Evolutionary conservation across 2,113 vertebrate genomes (phyloP).

Genomic region (Sturnira hondurensis): DNA sequence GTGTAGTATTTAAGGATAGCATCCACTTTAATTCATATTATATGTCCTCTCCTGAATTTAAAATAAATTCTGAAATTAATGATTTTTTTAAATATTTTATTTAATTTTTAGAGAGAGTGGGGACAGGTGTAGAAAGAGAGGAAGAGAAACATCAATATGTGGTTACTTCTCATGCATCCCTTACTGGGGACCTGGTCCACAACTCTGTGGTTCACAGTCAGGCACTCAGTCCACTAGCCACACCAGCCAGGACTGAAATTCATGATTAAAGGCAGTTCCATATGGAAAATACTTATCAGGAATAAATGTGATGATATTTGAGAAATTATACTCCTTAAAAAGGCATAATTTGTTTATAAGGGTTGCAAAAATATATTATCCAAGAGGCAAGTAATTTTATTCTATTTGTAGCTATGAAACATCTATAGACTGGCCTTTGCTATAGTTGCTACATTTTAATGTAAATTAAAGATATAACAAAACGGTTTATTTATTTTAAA

Average conservation of each 20-base stretch:
- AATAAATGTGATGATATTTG: not conserved
- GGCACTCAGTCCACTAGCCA: no score
- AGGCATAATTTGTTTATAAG: not conserved
- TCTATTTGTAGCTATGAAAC: not conserved
- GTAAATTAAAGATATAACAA: not conserved
- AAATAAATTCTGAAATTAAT: not conserved
- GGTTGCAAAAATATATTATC: not conserved
- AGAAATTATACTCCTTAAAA: not conserved
- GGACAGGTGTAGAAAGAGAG: no score
- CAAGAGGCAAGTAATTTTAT: not conserved
- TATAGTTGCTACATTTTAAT: not conserved
- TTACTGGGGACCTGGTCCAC: no score
- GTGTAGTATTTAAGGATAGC: not conserved
- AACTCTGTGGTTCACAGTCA: no score
- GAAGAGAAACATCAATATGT: no score
- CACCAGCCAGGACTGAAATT: no score
- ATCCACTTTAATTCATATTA: not conserved
- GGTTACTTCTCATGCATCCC: no score
- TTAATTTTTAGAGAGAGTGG: no score
- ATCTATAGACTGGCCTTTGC: not conserved
- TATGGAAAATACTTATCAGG: not conserved
- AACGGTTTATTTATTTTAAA: not conserved
- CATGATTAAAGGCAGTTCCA: not conserved
- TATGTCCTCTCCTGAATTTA: not conserved
- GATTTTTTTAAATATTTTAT: no score